Evolutionary conservation across 1,140 invertebrate species (phyloP), one percentile per base, ranked within the genome.

Genomic region (Macrotrachela quadricornifera): DNA sequence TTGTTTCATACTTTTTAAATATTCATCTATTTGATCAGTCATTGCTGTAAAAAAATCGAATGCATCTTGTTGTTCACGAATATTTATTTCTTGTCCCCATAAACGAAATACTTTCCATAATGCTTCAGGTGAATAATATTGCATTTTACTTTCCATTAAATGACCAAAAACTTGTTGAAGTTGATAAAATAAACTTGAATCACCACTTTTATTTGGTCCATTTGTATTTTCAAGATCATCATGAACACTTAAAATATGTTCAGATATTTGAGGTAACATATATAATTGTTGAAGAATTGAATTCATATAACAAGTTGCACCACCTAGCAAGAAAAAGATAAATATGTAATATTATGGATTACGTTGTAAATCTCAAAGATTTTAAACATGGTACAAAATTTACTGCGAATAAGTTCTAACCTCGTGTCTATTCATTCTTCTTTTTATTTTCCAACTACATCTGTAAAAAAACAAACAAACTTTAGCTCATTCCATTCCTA

Each of bases 261-360:
- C 65, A 11, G 64, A 59, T 42, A 69, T 60, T 11, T 64, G 64
- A 2, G 66, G 67, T 38, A 61, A 62, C 67, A 70, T 70, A 57
- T 62, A 70, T 16, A 71, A 55, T 68, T 96, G 90, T 69, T 97
- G 91, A 56, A 97, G 71, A 42, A 97, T 87, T 14, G 88, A 94
- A 70, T 97, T 97, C 91, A 97, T 96, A 68, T 97, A 97, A 68
- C 91, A 97, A 0, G 91, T 97, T 36, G 91, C 90, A 15, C 91
- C 91, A 51, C 69, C 21, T 30, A 30, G 3, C 2, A 8, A 30
- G 21, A 30, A 30, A 30, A 30, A 30, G 3, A 30, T 30, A n/a
- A n/a, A n/a, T n/a, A n/a, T n/a, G n/a, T n/a, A n/a, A n/a, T n/a
- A n/a, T n/a, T n/a, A n/a, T n/a, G n/a, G n/a, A n/a, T n/a, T n/a